Conservation (phyloP, 2,113 vertebrate genomes). For the Cryptoleucopteryx plumbea region DNA sequence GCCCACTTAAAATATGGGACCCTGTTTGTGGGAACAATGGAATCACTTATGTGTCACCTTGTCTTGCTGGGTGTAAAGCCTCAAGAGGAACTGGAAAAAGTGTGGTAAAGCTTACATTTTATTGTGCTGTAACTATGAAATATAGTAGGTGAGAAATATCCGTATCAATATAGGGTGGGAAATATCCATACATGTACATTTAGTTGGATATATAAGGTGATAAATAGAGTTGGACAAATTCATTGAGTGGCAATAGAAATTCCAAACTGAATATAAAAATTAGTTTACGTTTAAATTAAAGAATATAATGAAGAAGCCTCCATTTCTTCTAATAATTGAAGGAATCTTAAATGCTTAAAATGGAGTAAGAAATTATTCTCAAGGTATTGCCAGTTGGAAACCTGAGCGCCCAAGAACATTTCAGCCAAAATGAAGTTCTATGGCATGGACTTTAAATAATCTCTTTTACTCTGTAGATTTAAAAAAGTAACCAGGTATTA, state of each 20-base stretch:
- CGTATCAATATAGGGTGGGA: background rate
- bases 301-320: background rate
- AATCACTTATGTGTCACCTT: slow-evolving; percentile 86
- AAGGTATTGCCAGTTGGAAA: background rate
- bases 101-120: slow-evolving; percentile 69
- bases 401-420: background rate
- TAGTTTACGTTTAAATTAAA: background rate
- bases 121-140: background rate
- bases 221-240: background rate
- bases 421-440: background rate
- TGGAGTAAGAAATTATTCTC: background rate
- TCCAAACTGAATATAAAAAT: background rate
- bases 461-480: background rate
- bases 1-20: slow-evolving; percentile 80
- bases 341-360: background rate
- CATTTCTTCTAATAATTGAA: background rate
- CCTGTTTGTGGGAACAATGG: slow-evolving; percentile 86
- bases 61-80: slow-evolving; percentile 84
- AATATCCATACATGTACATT: background rate
- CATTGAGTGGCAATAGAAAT: background rate
- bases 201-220: background rate
- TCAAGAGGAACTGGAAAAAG: slow-evolving; percentile 77
- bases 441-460: background rate
- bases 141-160: background rate
- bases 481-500: background rate